Base-by-base conservation (phyloP, 2,888 invertebrate species). In the Corythucha ciliata region DNA sequence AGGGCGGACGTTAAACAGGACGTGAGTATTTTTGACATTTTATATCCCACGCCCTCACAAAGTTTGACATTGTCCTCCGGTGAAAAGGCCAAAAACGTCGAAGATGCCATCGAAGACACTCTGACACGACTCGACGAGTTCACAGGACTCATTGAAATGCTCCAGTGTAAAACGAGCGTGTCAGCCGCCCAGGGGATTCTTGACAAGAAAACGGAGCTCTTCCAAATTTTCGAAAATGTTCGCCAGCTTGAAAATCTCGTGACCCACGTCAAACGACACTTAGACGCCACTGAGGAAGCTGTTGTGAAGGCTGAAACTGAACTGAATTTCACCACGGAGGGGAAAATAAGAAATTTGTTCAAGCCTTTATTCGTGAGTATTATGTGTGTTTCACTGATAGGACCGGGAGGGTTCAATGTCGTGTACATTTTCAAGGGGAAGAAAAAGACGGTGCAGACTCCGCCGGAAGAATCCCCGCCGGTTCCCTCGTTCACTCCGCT, bases 21-120 rank as follows among this genome's bases (percentile, higher is more conserved):
- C 27, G 56, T 56, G 48, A 47, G 53, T 32, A 25, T 20, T 16
- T 37, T 22, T 24, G 21, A 20, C 6, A 18, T 16, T 10, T 22
- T 4, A 46, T 26, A 40, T 48, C n/a, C 10, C 6, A 12, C 21
- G 8, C 16, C 7, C 10, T 7, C 22, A 8, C 8, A 7, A 8
- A 41, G 16, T 29, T 29, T n/a, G n/a, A 8, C 10, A n/a, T 33
- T 8, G 16, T 24, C 12, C 21, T 21, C 7, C 24, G 10, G 39
- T 41, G 22, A 6, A 16, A 41, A 57, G 57, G 41, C 47, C 8
- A 54, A 57, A 52, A 32, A 39, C n/a, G 48, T 57, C n/a, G 57
- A 50, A 53, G 57, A 57, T 42, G 25, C 54, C 7, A 55, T 57
- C 26, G 57, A 57, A 18, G 57, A 57, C 46, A 57, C 57, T 5